Percentiles rank a stretch among this genome's conserved stretches.
phyloP scores from a whole-genome alignment of 1,140 invertebrate genomes.

The Homalodisca vitripennis region DNA sequence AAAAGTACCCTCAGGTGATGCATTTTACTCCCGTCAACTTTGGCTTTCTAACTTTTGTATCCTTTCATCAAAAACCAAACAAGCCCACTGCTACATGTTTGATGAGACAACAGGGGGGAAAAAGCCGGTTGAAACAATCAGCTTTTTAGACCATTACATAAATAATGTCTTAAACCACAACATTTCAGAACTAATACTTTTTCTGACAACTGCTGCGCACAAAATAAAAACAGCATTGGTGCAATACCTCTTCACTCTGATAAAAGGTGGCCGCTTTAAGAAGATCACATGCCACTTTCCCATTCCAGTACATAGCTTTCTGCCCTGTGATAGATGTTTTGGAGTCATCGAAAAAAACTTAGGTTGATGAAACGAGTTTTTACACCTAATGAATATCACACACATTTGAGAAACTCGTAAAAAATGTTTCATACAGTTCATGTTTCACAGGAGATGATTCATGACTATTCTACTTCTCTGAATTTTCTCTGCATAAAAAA shows the following conservation, averaged over 20 bases:
- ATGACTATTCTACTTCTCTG: neutral
- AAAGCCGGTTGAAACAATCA: neutral
- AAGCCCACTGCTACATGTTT: slow-evolving; percentile 11
- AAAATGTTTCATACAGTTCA: slow-evolving; percentile 10
- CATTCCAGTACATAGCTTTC: neutral
- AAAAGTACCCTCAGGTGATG: slow-evolving; percentile 14
- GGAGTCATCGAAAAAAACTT: slow-evolving; percentile 7
- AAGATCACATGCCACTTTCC: neutral
- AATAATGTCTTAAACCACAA: neutral
- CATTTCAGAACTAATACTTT: neutral
- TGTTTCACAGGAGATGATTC: neutral
- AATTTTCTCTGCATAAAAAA: neutral
- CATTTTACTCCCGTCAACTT: slow-evolving; percentile 13
- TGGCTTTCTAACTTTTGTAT: slow-evolving; percentile 14
- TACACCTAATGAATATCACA: no score
- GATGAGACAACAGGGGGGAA: slow-evolving; percentile 1
- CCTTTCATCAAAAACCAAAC: neutral
- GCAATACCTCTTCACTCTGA: neutral
- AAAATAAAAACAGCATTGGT: slow-evolving; percentile 17
- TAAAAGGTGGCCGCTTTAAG: neutral
- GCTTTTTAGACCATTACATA: slow-evolving; percentile 10
- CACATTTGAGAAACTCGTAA: slow-evolving; percentile 1
- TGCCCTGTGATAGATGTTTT: slow-evolving; percentile 3
- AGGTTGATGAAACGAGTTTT: no score
- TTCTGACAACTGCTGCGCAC: slow-evolving; percentile 13